These are phyloP conservation scores for Panthera uncia DNA, from an alignment of 2,113 vertebrate species.

Conservation along the genomic window DNA sequence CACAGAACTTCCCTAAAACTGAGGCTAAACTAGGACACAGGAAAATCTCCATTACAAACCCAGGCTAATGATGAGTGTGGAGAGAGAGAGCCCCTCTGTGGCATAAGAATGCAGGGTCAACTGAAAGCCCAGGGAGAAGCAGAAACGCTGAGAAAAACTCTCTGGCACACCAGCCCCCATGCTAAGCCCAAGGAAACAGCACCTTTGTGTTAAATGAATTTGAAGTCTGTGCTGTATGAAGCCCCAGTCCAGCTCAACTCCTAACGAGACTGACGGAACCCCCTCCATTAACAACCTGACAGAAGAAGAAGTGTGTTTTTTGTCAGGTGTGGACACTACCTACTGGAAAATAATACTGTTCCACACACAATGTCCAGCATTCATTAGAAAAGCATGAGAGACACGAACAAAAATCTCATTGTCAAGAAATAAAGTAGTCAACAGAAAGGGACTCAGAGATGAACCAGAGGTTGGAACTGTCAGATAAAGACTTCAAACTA, in stretches of 20 bases:
- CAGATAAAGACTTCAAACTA: background rate
- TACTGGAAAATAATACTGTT: background rate
- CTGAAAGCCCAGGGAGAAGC: background rate
- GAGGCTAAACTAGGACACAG: background rate
- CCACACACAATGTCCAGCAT: background rate
- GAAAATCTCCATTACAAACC: background rate
- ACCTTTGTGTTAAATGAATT: background rate
- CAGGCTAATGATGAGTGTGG: background rate
- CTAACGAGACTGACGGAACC: background rate
- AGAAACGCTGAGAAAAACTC: background rate
- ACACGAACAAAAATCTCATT: background rate
- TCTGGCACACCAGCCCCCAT: background rate
- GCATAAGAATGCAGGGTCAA: background rate
- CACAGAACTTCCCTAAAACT: background rate
- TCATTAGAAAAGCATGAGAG: background rate
- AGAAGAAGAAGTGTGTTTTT: background rate
- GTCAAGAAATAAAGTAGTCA: background rate
- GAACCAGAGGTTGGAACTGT: background rate
- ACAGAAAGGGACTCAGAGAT: background rate
- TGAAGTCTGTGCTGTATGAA: background rate
- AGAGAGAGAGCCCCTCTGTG: background rate
- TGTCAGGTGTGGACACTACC: background rate
- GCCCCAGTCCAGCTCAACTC: background rate
- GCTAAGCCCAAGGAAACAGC: background rate
- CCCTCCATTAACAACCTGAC: background rate